These are phyloP conservation scores for Opisthograptis luteolata DNA, from an alignment of 2,888 invertebrate species.

Conservation along the genomic window DNA sequence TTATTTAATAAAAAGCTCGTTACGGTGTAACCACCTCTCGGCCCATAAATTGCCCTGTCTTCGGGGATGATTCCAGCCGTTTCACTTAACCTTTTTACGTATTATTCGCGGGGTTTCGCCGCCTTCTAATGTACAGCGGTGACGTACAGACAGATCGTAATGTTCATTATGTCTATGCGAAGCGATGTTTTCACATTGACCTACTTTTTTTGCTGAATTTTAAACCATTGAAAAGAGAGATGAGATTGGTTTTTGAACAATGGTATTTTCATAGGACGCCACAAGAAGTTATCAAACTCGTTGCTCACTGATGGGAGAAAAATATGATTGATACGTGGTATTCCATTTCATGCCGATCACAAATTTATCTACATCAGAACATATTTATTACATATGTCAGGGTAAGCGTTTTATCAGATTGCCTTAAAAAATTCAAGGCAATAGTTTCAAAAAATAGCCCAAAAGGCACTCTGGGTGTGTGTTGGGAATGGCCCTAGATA, in stretches of 20 bases:
- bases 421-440: no score
- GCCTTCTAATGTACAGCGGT: conserved; percentile 31
- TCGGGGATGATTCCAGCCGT: conserved; percentile 55
- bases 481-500: no score
- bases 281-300: no score
- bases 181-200: conserved; percentile 19
- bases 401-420: no score
- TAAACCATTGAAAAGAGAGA: background rate
- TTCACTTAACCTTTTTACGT: conserved; percentile 57
- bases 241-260: conserved; percentile 1
- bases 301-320: no score
- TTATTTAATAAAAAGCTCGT: conserved; percentile 15
- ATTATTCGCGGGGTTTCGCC: conserved; percentile 56
- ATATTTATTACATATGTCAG: no score
- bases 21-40: conserved; percentile 34
- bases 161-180: conserved; percentile 17
- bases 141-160: conserved; percentile 31
- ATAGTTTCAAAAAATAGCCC: no score
- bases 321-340: no score
- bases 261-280: no score
- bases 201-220: conserved; percentile 14
- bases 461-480: no score
- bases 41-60: conserved; percentile 58
- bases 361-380: no score
- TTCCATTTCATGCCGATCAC: no score